Conservation (phyloP, 2,888 invertebrate genomes). For the Yponomeuta cagnagella region DNA sequence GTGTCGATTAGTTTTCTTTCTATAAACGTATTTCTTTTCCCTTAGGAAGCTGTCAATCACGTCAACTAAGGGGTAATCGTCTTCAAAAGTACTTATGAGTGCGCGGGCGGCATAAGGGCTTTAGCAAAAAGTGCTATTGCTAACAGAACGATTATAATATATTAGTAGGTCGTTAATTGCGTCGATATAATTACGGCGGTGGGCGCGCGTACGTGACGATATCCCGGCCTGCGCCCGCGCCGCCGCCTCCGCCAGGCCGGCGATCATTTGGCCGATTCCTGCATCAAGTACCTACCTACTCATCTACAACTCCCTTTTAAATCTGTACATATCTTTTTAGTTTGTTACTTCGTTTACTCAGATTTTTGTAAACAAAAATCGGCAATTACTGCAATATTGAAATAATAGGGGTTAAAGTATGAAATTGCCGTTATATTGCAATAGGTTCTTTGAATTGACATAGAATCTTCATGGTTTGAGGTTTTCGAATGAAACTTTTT, state of each 20-base stretch:
- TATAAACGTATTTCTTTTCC: conserved; percentile 27
- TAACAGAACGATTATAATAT: conserved; percentile 74
- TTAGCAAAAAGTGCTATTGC: conserved; percentile 64
- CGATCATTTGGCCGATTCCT: not conserved
- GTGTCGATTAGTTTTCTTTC: conserved; percentile 12
- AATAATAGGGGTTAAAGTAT: no score
- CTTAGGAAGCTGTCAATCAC: conserved; percentile 41
- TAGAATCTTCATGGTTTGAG: no score
- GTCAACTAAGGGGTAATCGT: conserved; percentile 38
- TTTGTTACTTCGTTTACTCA: no score
- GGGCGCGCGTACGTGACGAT: conserved; percentile 69
- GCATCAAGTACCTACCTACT: not conserved
- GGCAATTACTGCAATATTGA: no score
- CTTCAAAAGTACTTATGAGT: conserved; percentile 36
- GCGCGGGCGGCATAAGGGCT: conserved; percentile 38
- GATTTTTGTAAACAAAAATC: no score
- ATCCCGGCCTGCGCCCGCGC: conserved; percentile 60
- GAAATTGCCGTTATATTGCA: no score
- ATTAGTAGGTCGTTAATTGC: conserved; percentile 73
- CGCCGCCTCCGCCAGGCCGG: conserved; percentile 25
- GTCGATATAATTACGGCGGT: conserved; percentile 70
- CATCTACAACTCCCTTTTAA: not conserved
- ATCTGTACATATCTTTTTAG: no score
- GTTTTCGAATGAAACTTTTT: no score
- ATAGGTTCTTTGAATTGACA: no score